These are phyloP conservation scores for Sisor rabdophorus DNA, from an alignment of 2,113 vertebrate genomes.

Conservation along the genomic window DNA sequence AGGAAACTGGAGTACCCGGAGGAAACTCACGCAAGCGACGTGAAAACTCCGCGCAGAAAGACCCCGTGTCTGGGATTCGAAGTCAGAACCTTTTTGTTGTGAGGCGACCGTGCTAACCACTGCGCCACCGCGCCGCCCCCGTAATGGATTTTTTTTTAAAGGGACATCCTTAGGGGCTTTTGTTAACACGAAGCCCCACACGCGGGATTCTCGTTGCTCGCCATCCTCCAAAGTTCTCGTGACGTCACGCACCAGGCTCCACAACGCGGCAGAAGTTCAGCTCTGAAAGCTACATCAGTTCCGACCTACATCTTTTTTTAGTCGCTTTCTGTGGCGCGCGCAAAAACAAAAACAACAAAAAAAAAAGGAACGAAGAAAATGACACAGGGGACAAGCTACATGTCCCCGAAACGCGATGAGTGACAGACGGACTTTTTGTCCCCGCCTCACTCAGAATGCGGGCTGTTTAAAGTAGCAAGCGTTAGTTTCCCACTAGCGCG, in stretches of 20 bases:
- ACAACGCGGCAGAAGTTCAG: neutral
- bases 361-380: neutral
- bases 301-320: neutral
- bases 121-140: no score
- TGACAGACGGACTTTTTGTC: neutral
- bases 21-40: no score
- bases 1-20: no score
- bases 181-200: neutral
- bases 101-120: no score
- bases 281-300: neutral
- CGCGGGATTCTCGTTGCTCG: constrained; percentile 12
- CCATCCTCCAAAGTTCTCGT: constrained; percentile 3
- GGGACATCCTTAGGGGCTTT: neutral
- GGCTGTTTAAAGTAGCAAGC: neutral
- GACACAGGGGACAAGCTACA: neutral
- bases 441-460: neutral
- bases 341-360: neutral
- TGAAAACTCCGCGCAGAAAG: no score
- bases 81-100: no score
- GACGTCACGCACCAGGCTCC: neutral
- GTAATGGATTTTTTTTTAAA: neutral
- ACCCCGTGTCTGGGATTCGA: no score
- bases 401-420: no score
- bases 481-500: neutral
- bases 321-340: neutral